Evolutionary conservation across 35 echinoderm and acorn worm genomes (phyloP).

Genomic region (Ophioderma brevispina): DNA sequence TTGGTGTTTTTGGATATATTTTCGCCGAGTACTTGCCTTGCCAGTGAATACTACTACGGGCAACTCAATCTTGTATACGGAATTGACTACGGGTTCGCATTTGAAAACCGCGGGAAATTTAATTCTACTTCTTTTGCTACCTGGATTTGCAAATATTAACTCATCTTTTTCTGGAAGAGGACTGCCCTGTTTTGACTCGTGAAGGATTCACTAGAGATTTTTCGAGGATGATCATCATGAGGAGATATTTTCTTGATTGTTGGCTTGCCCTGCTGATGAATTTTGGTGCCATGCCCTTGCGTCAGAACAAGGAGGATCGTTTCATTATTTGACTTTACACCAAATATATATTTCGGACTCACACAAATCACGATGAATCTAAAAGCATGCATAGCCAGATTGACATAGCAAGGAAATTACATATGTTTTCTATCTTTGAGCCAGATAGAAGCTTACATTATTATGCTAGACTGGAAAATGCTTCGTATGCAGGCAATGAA

Average conservation of each 20-base stretch:
- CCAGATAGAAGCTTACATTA: background rate
- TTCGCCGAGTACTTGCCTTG: background rate
- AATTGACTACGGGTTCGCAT: background rate
- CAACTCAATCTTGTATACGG: background rate
- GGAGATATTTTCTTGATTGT: conserved; percentile 8
- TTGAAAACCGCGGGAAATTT: conserved; percentile 3
- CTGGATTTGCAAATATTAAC: background rate
- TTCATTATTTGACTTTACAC: conserved; percentile 3
- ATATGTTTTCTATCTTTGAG: background rate
- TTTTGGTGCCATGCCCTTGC: conserved; percentile 30
- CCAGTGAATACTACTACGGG: background rate
- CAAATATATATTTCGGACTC: too few relatives aligned
- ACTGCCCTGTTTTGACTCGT: background rate
- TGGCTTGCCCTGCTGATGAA: background rate
- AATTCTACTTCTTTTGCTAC: background rate
- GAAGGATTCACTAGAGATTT: conserved; percentile 25
- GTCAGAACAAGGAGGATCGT: conserved; percentile 32
- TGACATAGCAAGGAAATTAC: background rate
- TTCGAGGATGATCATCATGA: conserved; percentile 8
- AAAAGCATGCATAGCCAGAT: background rate
- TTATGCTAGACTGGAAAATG: background rate
- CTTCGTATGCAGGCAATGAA: background rate
- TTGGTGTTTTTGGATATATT: background rate
- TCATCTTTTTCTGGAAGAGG: background rate
- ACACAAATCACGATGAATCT: background rate